Conservation (phyloP, 2,113 vertebrate genomes). For the Collichthys lucidus region DNA sequence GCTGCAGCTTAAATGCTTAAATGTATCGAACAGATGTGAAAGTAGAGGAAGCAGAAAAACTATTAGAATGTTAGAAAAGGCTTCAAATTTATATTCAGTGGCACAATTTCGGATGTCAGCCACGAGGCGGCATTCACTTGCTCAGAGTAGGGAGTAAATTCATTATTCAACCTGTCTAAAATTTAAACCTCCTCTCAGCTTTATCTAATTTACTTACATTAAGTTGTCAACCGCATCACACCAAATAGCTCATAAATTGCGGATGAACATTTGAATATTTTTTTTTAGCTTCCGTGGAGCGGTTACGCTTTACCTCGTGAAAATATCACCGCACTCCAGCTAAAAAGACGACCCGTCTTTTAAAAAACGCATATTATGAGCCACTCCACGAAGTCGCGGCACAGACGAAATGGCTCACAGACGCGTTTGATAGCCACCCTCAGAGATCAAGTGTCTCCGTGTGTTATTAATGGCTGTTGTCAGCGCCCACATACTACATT, state of each 20-base stretch:
- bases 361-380: slow-evolving; percentile 68
- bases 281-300: slow-evolving; percentile 48
- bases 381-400: slow-evolving; percentile 65
- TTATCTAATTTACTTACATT: slow-evolving; percentile 67
- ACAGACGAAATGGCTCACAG: slow-evolving; percentile 57
- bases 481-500: slow-evolving; percentile 65
- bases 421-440: slow-evolving; percentile 71
- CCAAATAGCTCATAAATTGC: slow-evolving; percentile 66
- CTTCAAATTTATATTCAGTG: slow-evolving; percentile 3
- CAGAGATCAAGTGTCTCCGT: slow-evolving; percentile 71
- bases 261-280: slow-evolving; percentile 53
- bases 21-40: slow-evolving; percentile 9
- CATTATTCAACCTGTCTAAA: slow-evolving; percentile 56
- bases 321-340: slow-evolving; percentile 57
- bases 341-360: slow-evolving; percentile 66
- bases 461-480: slow-evolving; percentile 78
- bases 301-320: slow-evolving; percentile 65
- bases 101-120: slow-evolving; percentile 26
- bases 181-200: slow-evolving; percentile 38
- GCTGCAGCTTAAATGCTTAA: slow-evolving; percentile 20
- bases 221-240: slow-evolving; percentile 62
- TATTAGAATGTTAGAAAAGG: slow-evolving; percentile 3
- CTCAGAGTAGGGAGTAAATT: slow-evolving; percentile 33
- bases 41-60: background rate
- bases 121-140: slow-evolving; percentile 30